A percentile compares a stretch with the other conserved stretches of the same genome.
These are phyloP conservation scores for Anoplopoma fimbria DNA, from an alignment of 2,113 vertebrate genomes.

Conservation along the genomic window DNA sequence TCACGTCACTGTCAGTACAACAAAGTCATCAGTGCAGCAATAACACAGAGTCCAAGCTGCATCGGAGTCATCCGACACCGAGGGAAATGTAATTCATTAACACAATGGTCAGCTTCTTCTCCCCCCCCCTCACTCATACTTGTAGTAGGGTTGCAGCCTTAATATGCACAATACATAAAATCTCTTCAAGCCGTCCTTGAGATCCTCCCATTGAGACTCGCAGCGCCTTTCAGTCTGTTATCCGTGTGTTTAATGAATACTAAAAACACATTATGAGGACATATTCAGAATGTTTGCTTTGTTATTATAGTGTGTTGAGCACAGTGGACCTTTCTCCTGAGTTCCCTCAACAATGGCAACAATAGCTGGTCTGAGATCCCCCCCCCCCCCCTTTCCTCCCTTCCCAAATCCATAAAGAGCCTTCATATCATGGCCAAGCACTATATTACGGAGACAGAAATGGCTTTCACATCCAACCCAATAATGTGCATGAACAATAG, in stretches of 20 bases:
- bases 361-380: constrained; percentile 45
- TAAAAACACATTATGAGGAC: constrained; percentile 31
- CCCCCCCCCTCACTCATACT: constrained; percentile 9
- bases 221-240: constrained; percentile 43
- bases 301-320: constrained; percentile 42
- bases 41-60: constrained; percentile 27
- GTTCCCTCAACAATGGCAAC: constrained; percentile 39
- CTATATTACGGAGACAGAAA: constrained; percentile 69
- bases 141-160: constrained; percentile 36
- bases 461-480: constrained; percentile 63
- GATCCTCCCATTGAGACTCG: constrained; percentile 39
- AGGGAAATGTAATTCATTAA: constrained; percentile 57
- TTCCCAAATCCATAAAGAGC: constrained; percentile 61
- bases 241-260: constrained; percentile 14
- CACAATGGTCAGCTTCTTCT: constrained; percentile 44
- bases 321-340: constrained; percentile 26
- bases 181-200: constrained; percentile 63
- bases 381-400: constrained; percentile 29
- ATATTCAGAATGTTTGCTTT: constrained; percentile 52
- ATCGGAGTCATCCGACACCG: constrained; percentile 12
- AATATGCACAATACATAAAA: constrained; percentile 43
- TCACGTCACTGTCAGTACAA: constrained; percentile 16
- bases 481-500: constrained; percentile 74
- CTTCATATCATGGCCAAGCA: constrained; percentile 53
- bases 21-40: constrained; percentile 6